Evolutionary conservation across 2,113 vertebrate genomes (phyloP), one percentile per base, ranked within the genome.

Genomic region (Passer montanus): DNA sequence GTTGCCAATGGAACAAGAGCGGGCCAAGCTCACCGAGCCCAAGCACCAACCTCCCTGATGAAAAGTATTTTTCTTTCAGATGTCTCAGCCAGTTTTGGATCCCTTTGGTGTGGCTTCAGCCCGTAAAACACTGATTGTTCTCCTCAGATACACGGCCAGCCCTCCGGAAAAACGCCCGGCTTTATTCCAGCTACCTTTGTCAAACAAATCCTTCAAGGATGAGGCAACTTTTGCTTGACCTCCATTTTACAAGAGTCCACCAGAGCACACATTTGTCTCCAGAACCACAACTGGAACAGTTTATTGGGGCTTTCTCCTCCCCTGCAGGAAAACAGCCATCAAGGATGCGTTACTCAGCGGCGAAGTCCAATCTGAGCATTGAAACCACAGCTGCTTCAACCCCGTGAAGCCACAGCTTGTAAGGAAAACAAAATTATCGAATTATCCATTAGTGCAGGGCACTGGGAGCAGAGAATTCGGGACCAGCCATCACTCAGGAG

Each of bases 121-220:
- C 70, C 15, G 11, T 31, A 85, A 88, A 95, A 58, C 0, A 3
- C 21, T 59, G 63, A 95, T 86, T 90, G 88, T 46, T 95, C 62
- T 90, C 90, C 49, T 92, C 94, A 87, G 93, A 89, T 43, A n/a
- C n/a, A 15, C 12, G 2, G 68, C 93, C 84, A 95, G 49, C 60
- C 13, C 62, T 47, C 59, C 11, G 11, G 27, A 80, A 73, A 16
- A n/a, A 10, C 26, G 49, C 16, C 76, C 58, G 22, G 56, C 63
- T 70, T 62, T 15, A 68, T 87, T 93, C 87, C 94, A 93, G 68
- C 55, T 14, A 89, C 88, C 80, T 94, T 46, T 59, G 64, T 80
- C 72, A 77, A 47, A 10, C 17, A 20, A 41, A 73, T 56, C 63
- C 75, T 84, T 58, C 37, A 46, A 46, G 76, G 19, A 84, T 20